Evolutionary conservation across 2,888 invertebrate species (phyloP), one percentile per base, ranked within the genome.

Genomic region (Crossocerus cetratus): DNA sequence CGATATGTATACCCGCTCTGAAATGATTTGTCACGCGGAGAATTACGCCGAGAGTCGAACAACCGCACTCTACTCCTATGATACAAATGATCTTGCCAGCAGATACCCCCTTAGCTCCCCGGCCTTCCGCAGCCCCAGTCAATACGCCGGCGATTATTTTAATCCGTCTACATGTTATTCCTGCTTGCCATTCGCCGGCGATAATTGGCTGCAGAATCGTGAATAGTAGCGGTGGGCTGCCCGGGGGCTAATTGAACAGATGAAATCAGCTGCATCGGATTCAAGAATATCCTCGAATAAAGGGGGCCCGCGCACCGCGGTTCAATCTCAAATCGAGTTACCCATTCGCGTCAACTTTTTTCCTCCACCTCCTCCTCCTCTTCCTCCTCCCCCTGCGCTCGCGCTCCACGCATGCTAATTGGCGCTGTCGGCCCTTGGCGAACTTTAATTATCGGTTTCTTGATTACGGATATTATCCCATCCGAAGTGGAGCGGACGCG

Each of bases 1-100:
- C n/a, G n/a, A n/a, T n/a, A 74, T 70, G 73, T 74, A 74, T 63
- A 70, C 63, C 70, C 66, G n/a, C n/a, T n/a, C 60, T 61, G 65
- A 65, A 65, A 70, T 74, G 66, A 66, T 70, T 70, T 66, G 70
- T 66, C 66, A 64, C 62, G 49, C 53, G 54, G 59, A 60, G 66
- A 61, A 74, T 74, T 70, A 74, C 61, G 59, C 22, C 43, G 49
- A 49, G 16, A 56, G 63, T 66, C 53, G n/a, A 62, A 18, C 8
- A 21, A n/a, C 2, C 16, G 8, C 44, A n/a, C 5, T 60, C n/a
- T 60, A 14, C 42, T n/a, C n/a, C n/a, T n/a, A 16, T 21, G 11
- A 49, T 45, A 42, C 3, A 60, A 49, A 60, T 18, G 60, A 45
- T 32, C n/a, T n/a, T n/a, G n/a, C n/a, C n/a, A n/a, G n/a, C n/a